Evolutionary conservation across 1,140 invertebrate genomes (phyloP), one percentile per base, ranked within the genome.

Genomic region (Neuroterus valhalla): DNA sequence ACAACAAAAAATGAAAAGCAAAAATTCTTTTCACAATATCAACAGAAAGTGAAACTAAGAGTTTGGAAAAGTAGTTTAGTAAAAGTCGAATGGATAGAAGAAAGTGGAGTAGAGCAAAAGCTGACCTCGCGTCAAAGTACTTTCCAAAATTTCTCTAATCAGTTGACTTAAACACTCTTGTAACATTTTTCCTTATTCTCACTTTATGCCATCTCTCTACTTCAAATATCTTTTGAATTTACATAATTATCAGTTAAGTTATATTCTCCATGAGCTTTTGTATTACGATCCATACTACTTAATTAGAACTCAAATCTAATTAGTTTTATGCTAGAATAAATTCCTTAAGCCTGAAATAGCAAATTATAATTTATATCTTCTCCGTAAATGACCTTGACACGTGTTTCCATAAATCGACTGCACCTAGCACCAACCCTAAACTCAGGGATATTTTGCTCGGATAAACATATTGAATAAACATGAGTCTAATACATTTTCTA

Each of bases 41-140:
- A 38, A 62, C 26, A 62, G 23, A 62, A 62, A 62, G 55, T 62
- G 3, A 62, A 62, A 62, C 55, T 62, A 62, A 26, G 4, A 23
- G 1, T 62, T 62, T 31, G 31, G 26, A 62, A 62, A 62, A 62
- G 55, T 15, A 62, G 55, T 62, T 62, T 15, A 62, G 55, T 62
- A 62, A 62, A 62, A 62, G 55, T 62, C 31, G 23, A 50, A 62
- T 38, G 1, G 31, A 62, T 38, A 62, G 12, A 62, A 62, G 55
- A 62, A 62, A 62, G 55, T 62, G 55, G 55, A 62, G 55, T 62
- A 62, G 55, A 62, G 55, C 31, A 62, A 62, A 62, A 62, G 55
- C 31, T 62, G 55, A 62, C 55, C 26, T n/a, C 55, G 26, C 55
- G 4, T 15, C n/a, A 15, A 21, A 52, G 23, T 55, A 31, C 23